phyloP scores from a whole-genome alignment of 2,113 vertebrate species.

The Lontra canadensis region DNA sequence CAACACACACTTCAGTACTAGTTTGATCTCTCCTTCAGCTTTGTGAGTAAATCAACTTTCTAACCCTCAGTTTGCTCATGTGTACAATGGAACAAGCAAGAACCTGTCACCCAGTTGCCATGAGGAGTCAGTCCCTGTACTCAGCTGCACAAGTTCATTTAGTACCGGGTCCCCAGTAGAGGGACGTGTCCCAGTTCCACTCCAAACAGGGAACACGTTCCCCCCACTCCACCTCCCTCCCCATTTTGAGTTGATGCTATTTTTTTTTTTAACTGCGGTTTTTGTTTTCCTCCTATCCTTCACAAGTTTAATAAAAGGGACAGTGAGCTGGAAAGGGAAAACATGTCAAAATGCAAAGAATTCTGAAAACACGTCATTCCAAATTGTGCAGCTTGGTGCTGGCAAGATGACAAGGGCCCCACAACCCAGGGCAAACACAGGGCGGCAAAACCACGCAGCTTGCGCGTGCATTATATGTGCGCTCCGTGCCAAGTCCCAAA shows the following conservation, averaged over 20 bases:
- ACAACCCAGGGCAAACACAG: neutral
- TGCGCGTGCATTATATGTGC: neutral
- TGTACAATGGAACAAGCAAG: neutral
- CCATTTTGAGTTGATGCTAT: neutral
- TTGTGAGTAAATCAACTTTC: neutral
- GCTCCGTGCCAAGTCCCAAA: neutral
- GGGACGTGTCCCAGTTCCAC: accelerated
- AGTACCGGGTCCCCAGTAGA: accelerated
- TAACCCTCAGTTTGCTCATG: neutral
- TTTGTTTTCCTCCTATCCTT: neutral
- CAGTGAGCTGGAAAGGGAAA: conserved; percentile 1
- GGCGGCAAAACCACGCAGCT: neutral
- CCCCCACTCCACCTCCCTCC: no score
- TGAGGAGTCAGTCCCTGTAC: neutral
- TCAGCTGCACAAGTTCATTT: accelerated
- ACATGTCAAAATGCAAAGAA: neutral
- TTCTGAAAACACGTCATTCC: conserved; percentile 7
- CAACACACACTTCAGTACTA: accelerated
- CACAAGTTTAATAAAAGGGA: neutral
- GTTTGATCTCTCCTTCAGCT: neutral
- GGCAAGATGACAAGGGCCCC: conserved; percentile 20
- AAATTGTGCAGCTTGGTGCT: neutral
- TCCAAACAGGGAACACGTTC: no score
- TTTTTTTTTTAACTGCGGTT: neutral
- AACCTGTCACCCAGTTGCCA: accelerated